Evolutionary conservation across 2,888 invertebrate species (phyloP).

Genomic region (Scaptomyza polygonia): DNA sequence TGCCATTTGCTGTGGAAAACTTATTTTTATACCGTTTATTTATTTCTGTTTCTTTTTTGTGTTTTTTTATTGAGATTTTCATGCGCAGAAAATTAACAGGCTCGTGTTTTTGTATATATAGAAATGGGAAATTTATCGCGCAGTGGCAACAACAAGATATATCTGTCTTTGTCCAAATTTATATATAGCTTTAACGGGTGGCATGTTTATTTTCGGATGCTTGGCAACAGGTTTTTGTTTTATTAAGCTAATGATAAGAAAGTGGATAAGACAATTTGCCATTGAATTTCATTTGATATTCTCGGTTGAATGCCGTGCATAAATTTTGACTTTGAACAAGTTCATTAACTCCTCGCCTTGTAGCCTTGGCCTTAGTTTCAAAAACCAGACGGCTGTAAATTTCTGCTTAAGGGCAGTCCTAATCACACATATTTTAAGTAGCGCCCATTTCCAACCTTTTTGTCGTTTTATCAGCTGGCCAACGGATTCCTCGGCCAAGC

Average conservation of each 20-base stretch:
- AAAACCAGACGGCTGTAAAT: conserved; percentile 12
- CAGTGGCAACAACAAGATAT: conserved; percentile 1
- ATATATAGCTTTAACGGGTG: conserved; percentile 14
- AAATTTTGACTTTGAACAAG: conserved; percentile 17
- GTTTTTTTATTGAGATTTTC: conserved; percentile 36
- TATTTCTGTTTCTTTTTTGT: conserved; percentile 49
- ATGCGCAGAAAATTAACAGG: conserved; percentile 47
- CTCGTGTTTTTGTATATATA: conserved; percentile 57
- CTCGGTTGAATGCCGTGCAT: conserved; percentile 5
- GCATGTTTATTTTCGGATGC: conserved; percentile 43
- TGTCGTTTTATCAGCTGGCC: conserved; percentile 42
- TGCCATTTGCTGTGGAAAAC: conserved; percentile 22
- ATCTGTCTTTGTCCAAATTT: not conserved
- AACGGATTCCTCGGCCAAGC: conserved; percentile 11
- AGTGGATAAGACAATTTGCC: conserved; percentile 2
- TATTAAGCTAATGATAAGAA: conserved; percentile 32
- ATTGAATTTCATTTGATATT: conserved; percentile 4
- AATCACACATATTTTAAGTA: conserved; percentile 29
- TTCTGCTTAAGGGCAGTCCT: conserved; percentile 26
- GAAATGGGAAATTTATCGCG: conserved; percentile 31
- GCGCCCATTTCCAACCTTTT: not conserved
- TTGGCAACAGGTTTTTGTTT: conserved; percentile 36
- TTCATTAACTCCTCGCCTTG: conserved; percentile 56
- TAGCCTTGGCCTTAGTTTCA: conserved; percentile 46
- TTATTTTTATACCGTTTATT: conserved; percentile 42